Evolutionary conservation across 2,113 vertebrate species (phyloP).

Genomic region (Pterocles burchelli): DNA sequence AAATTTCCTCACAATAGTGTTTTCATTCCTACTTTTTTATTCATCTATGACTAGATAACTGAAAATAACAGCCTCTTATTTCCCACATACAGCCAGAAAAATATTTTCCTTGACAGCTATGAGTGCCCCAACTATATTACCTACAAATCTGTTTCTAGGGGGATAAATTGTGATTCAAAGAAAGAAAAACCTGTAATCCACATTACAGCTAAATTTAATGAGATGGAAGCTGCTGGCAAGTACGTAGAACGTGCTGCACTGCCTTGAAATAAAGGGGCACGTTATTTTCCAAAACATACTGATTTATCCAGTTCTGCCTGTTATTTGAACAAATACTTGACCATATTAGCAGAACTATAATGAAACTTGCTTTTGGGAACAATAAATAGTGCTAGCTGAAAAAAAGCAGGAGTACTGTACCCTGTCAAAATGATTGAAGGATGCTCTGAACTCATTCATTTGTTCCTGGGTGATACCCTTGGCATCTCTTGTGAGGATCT

Average conservation of each 20-base stretch:
- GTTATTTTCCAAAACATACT: neutral
- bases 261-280: neutral
- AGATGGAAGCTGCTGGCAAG: neutral
- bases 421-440: constrained; percentile 99
- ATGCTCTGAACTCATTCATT: constrained; percentile 97
- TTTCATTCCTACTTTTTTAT: neutral
- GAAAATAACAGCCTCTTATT: neutral
- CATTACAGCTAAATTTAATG: neutral
- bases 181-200: neutral
- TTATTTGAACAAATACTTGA: neutral
- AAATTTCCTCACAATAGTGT: neutral
- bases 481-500: constrained; percentile 95
- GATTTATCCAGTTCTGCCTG: neutral
- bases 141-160: neutral
- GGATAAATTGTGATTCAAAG: neutral
- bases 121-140: neutral
- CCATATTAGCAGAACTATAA: neutral
- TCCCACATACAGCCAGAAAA: neutral
- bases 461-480: constrained; percentile 99
- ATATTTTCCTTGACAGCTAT: neutral
- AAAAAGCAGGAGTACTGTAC: constrained; percentile 73
- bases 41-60: neutral
- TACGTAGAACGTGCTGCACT: neutral
- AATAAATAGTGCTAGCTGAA: neutral
- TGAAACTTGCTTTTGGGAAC: neutral